phyloP scores from a whole-genome alignment of 2,113 vertebrate genomes.

The Pituophis catenifer region DNA sequence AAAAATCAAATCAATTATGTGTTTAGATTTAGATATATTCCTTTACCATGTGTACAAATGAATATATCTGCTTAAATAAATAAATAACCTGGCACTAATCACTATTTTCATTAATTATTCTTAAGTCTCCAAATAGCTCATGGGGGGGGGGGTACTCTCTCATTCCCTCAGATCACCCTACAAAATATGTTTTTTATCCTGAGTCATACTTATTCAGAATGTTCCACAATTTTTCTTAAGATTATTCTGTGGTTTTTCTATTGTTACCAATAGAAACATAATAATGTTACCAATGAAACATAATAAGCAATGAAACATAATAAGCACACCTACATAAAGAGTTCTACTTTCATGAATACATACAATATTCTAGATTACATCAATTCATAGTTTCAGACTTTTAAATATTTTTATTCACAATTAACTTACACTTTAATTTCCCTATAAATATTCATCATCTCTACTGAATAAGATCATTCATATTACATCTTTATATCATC shows the following conservation, averaged over 20 bases:
- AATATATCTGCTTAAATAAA: neutral
- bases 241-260: neutral
- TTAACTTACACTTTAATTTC: neutral
- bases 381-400: neutral
- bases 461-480: neutral
- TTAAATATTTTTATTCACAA: neutral
- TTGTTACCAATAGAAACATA: neutral
- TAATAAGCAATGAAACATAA: too few relatives aligned
- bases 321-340: neutral
- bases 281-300: too few relatives aligned
- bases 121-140: neutral
- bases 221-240: neutral
- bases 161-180: neutral
- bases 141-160: neutral
- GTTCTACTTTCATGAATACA: neutral
- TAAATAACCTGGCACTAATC: neutral
- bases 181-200: neutral
- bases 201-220: neutral
- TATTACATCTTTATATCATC: neutral
- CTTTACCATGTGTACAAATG: neutral
- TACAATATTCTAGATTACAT: neutral
- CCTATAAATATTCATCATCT: neutral
- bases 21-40: neutral
- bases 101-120: neutral
- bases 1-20: neutral